Evolutionary conservation across 2,888 invertebrate species (phyloP), one percentile per base, ranked within the genome.

Genomic region (Chrysodeixis includens): DNA sequence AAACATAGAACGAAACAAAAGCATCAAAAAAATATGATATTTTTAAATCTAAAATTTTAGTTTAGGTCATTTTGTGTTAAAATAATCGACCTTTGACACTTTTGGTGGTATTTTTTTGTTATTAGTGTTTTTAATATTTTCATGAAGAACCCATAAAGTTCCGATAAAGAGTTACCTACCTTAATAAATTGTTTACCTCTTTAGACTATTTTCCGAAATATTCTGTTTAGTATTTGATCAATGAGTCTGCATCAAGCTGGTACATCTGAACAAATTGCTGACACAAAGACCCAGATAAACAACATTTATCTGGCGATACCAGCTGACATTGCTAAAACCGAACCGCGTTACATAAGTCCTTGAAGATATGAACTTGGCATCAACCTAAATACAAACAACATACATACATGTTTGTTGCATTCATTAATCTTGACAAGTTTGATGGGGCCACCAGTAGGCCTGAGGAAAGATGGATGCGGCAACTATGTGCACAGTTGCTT

Each of bases 311-410:
- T 16, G 44, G 44, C 46, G 18, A 49, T 18, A 49, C 46, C 46
- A 49, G 46, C 46, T 49, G 56, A 56, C 56, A 32, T 35, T 44
- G 35, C 26, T 14, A 40, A 56, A 10, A 56, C 44, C 40, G 30
- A 49, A 49, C 77, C 73, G 69, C 69, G 58, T 78, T 71, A 75
- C 71, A 79, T 69, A 68, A 73, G 62, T 67, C 76, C 78, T 82
- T 78, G 71, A 44, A 56, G 79, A 76, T 74, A 77, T 93, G 93
- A 93, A 91, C 94, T 93, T 93, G 94, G 87, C 92, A 90, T 89
- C 91, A 89, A 88, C 90, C 92, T 88, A 87, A 86, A 89, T 89
- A 85, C 83, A 40, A 56, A 56, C 52, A 68, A 74, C 73, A 71
- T 82, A 74, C 73, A 71, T 82, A 74, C 74, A 80, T 78, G 81